Conservation (phyloP, 2,888 invertebrate genomes). For the Argynnis bischoffii region DNA sequence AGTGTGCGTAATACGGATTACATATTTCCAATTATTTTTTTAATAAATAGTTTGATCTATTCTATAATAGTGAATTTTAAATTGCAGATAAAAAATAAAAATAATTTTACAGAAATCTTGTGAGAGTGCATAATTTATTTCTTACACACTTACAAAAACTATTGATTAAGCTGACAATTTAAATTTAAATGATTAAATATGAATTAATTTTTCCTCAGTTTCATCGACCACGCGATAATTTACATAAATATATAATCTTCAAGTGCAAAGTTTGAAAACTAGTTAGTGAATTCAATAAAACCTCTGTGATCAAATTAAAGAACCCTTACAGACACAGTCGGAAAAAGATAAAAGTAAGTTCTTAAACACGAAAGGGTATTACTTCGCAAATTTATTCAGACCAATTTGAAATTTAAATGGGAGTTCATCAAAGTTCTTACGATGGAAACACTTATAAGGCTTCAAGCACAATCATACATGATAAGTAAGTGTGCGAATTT, state of each 20-base stretch:
- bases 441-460: slow-evolving; percentile 30
- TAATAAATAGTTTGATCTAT: no score
- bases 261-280: slow-evolving; percentile 15
- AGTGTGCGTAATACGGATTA: no score
- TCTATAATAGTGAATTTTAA: no score
- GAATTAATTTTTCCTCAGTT: no score
- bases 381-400: slow-evolving; percentile 73
- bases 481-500: slow-evolving; percentile 3
- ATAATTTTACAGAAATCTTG: no score
- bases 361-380: slow-evolving; percentile 62
- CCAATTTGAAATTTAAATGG: slow-evolving; percentile 75
- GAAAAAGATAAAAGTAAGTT: slow-evolving; percentile 51
- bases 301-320: slow-evolving; percentile 42
- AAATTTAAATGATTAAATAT: no score
- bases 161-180: no score
- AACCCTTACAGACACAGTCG: slow-evolving; percentile 38
- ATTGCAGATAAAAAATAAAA: no score
- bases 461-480: slow-evolving; percentile 8
- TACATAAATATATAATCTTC: background rate
- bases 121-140: no score
- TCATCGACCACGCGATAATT: no score
- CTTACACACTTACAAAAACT: no score
- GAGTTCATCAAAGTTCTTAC: slow-evolving; percentile 72
- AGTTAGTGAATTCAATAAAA: slow-evolving; percentile 47
- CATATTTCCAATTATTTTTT: no score